Conservation (phyloP, 2,113 vertebrate species). For the Neopipo cinnamomea region DNA sequence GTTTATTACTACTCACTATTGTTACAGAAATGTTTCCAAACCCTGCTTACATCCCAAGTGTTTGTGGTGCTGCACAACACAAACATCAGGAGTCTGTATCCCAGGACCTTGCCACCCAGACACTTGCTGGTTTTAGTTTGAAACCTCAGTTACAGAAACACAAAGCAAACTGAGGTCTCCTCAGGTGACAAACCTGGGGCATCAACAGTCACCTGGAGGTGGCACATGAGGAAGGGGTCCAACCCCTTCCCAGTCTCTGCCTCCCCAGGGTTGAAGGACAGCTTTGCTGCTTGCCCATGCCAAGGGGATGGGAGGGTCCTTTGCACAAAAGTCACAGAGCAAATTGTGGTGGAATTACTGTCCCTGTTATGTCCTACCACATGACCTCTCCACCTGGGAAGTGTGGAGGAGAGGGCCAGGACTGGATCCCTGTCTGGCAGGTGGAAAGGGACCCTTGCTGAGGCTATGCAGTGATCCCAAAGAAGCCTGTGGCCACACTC, state of each 20-base stretch:
- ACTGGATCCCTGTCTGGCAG: neutral
- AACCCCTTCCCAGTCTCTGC: neutral
- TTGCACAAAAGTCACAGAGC: neutral
- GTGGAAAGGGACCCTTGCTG: neutral
- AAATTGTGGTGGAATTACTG: neutral
- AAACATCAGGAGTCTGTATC: neutral
- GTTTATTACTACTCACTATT: neutral
- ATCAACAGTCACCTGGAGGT: neutral
- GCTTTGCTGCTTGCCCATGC: neutral
- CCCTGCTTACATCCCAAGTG: neutral
- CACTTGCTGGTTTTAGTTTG: neutral
- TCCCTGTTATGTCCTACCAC: accelerated
- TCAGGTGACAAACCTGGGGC: neutral
- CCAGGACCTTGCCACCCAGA: neutral
- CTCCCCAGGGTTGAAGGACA: neutral
- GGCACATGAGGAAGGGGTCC: neutral
- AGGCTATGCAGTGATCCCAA: neutral
- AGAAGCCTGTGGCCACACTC: neutral
- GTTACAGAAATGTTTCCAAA: neutral
- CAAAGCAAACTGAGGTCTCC: neutral
- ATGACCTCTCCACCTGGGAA: neutral
- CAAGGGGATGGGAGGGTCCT: neutral
- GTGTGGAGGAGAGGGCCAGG: neutral
- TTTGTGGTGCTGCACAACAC: neutral
- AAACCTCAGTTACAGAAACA: neutral